Evolutionary conservation across 1,140 invertebrate genomes (phyloP).

Genomic region (Trypoxylus dichotomus): DNA sequence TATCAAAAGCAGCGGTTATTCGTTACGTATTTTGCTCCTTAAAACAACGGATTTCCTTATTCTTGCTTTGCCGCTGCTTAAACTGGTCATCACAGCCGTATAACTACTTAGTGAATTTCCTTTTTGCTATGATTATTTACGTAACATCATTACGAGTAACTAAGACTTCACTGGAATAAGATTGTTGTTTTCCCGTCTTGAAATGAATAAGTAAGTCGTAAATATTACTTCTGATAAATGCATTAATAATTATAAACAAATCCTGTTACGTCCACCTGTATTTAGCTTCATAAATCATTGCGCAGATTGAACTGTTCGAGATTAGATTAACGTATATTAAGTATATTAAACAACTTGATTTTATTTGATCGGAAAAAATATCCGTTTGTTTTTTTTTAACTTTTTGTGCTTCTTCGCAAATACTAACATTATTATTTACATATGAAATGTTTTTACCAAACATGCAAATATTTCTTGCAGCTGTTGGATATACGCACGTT

Average conservation of each 20-base stretch:
- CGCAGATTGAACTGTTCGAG: not conserved
- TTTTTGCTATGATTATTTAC: not conserved
- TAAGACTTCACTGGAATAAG: no score
- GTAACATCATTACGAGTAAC: not conserved
- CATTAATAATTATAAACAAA: not conserved
- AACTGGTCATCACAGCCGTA: not conserved
- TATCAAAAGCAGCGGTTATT: not conserved
- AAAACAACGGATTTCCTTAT: not conserved
- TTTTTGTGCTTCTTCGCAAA: no score
- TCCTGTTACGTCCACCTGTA: not conserved
- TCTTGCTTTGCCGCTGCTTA: not conserved
- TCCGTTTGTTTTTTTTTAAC: no score
- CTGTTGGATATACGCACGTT: no score
- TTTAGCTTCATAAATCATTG: not conserved
- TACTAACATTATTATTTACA: no score
- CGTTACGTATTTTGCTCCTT: not conserved
- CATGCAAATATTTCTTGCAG: no score
- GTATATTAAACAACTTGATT: not conserved
- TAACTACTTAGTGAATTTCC: not conserved
- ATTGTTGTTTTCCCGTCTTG: no score
- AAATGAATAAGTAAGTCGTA: no score
- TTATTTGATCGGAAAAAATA: not conserved
- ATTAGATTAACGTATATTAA: not conserved
- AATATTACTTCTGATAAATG: not conserved
- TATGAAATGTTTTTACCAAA: no score